Evolutionary conservation across 2,113 vertebrate genomes (phyloP).

Genomic region (Clarias macrocephalus): DNA sequence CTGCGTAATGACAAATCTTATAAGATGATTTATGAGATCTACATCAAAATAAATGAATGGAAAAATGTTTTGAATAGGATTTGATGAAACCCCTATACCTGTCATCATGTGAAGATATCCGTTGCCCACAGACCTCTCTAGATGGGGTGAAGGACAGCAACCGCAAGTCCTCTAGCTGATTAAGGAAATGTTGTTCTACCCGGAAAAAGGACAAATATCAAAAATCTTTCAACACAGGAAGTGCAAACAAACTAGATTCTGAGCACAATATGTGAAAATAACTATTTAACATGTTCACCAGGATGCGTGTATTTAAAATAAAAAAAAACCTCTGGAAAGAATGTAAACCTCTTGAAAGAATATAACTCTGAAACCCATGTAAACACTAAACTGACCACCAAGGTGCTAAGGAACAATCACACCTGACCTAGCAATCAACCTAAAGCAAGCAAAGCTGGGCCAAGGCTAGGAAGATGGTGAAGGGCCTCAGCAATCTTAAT

Average conservation of each 20-base stretch:
- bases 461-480: too few relatives aligned
- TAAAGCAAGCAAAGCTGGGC: too few relatives aligned
- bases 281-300: not conserved
- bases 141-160: slow-evolving; percentile 95
- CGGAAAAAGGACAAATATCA: not conserved
- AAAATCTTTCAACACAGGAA: not conserved
- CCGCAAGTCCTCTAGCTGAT: slow-evolving; percentile 89
- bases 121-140: slow-evolving; percentile 90
- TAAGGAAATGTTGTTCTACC: slow-evolving; percentile 94
- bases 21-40: not conserved
- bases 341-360: too few relatives aligned
- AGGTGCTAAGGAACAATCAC: too few relatives aligned
- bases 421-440: too few relatives aligned
- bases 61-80: not conserved
- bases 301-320: not conserved
- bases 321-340: too few relatives aligned
- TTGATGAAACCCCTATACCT: slow-evolving; percentile 70
- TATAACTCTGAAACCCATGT: too few relatives aligned
- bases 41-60: not conserved
- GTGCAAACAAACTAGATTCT: not conserved
- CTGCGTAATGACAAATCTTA: not conserved
- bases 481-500: too few relatives aligned
- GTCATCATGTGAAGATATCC: slow-evolving; percentile 96
- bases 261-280: not conserved
- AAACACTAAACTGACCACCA: too few relatives aligned